Base-by-base conservation (phyloP, 92 coral and sea anemone species). In the Bergia sp. region DNA sequence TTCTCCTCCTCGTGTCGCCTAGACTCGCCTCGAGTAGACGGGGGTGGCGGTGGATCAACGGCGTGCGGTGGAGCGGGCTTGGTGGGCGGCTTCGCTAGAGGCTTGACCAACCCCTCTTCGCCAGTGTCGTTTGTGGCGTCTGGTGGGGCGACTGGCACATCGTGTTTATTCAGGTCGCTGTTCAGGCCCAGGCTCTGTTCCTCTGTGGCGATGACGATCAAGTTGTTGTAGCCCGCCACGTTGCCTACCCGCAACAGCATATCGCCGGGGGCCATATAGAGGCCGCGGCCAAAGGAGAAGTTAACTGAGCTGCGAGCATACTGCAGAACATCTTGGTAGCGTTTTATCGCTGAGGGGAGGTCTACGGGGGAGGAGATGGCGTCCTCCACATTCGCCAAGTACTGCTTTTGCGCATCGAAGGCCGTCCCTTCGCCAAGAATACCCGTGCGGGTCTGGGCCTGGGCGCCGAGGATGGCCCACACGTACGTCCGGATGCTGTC, bases 1-100 rank as follows among this genome's bases (percentile, higher is more conserved):
- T 72, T 72, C 37, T 72, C 76, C 76, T 72, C 76, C 76, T 72
- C 76, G 76, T 72, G 76, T 72, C 37, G 76, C 76, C 76, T 72
- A 72, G 76, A 72, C 76, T 72, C 76, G 76, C 76, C 76, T 72
- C 76, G 76, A 36, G 76, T 72, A 72, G 76, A 18, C 76, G 37
- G 76, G 76, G 76, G 38, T 72, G 76, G 76, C 76, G 76, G 76
- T 55, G 64, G 64, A 55, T 55, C 64, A 55, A n/a, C n/a, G n/a
- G 64, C 64, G 64, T 72, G 37, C 76, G 76, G 76, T 72, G 76
- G 76, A 72, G 37, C 76, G 37, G 74, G 36, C 74, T 11, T n/a
- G 74, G 74, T n/a, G 74, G 74, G n/a, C 74, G 74, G 15, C 74
- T 67, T n/a, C 36, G 74, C 36, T 67, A n/a, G 74, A n/a, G 74